Percentiles rank a stretch among this genome's conserved stretches.
Evolutionary conservation across 2,797 vertebrate species (phyloP).

Genomic region (Thamnophis elegans): DNA sequence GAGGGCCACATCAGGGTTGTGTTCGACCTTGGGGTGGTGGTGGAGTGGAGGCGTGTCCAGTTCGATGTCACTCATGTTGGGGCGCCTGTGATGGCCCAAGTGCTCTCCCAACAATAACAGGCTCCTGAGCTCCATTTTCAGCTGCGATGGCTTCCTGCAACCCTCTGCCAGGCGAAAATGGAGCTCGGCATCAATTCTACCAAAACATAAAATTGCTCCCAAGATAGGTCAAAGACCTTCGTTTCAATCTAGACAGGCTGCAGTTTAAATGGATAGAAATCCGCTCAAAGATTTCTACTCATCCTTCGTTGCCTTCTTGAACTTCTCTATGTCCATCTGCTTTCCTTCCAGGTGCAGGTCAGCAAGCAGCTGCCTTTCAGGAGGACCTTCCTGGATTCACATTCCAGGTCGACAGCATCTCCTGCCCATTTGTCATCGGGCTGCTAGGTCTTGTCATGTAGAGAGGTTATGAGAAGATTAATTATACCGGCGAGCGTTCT

Average conservation of each 20-base stretch:
- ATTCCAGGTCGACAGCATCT: slow-evolving; percentile 54
- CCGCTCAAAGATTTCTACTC: background rate
- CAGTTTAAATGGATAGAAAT: background rate
- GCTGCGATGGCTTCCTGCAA: no score
- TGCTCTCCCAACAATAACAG: no score
- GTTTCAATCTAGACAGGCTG: background rate
- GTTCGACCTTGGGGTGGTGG: no score
- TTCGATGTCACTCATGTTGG: no score
- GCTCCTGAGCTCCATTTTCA: no score
- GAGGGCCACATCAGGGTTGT: no score
- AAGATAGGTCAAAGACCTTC: background rate
- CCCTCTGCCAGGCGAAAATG: no score
- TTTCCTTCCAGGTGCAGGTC: slow-evolving; percentile 45
- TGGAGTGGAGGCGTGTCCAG: no score
- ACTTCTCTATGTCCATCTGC: slow-evolving; percentile 50
- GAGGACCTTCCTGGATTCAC: slow-evolving; percentile 52
- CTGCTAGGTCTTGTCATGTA: slow-evolving; percentile 56
- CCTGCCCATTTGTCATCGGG: slow-evolving; percentile 63
- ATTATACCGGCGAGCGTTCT: slow-evolving; percentile 53
- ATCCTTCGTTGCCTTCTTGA: background rate
- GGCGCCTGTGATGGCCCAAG: no score
- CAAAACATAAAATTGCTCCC: background rate
- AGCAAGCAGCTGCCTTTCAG: slow-evolving; percentile 31
- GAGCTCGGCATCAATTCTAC: background rate
- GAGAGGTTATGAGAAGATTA: slow-evolving; percentile 60